These are phyloP conservation scores for Oxyruncus cristatus DNA, from an alignment of 2,113 vertebrate species.

Conservation along the genomic window DNA sequence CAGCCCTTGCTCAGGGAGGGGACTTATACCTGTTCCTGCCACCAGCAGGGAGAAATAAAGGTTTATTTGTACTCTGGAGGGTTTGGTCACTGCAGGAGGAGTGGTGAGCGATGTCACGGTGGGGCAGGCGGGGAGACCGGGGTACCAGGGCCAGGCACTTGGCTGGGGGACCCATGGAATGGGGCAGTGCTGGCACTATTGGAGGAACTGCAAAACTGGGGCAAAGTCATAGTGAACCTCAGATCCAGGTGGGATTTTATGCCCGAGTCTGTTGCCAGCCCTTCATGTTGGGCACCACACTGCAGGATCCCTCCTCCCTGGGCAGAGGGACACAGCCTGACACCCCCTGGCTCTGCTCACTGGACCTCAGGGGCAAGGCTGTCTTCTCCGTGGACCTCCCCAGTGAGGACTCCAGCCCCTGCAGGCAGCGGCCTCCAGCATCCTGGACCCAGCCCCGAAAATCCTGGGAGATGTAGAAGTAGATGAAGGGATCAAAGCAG, in stretches of 20 bases:
- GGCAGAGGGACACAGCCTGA: no score
- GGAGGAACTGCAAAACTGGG: background rate
- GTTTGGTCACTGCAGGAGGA: background rate
- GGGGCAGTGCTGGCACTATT: fast-evolving
- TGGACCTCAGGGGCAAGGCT: background rate
- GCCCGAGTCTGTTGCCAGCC: fast-evolving
- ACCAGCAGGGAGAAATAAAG: slow-evolving; percentile 42
- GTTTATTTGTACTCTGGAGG: slow-evolving; percentile 45
- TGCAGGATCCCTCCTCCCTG: fast-evolving
- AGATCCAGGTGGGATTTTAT: background rate
- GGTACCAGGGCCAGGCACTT: background rate
- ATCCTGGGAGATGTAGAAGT: slow-evolving; percentile 43
- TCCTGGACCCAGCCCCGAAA: slow-evolving; percentile 12
- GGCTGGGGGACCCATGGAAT: fast-evolving
- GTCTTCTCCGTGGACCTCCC: background rate
- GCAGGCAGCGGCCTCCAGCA: background rate
- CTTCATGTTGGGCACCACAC: fast-evolving
- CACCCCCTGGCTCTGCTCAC: background rate
- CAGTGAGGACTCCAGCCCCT: fast-evolving
- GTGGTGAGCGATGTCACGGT: fast-evolving
- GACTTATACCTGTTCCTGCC: background rate
- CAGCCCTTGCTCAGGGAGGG: background rate
- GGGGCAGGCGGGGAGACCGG: fast-evolving
- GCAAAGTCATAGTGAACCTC: background rate
- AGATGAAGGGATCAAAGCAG: slow-evolving; percentile 65